Conservation (phyloP, 2,888 invertebrate species). For the Oscheius sp. region DNA sequence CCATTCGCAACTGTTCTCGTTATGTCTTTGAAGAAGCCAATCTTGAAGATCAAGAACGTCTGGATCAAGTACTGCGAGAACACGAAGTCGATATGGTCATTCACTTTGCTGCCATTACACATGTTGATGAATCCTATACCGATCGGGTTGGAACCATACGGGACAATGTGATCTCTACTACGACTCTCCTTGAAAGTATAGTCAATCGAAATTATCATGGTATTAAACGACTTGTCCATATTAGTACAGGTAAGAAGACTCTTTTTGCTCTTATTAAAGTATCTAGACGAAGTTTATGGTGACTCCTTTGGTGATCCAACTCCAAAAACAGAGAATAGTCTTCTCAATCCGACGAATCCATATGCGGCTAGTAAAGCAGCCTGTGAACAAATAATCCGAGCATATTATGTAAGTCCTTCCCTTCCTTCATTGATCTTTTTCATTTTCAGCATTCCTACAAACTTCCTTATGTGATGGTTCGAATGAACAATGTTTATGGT, state of each 20-base stretch:
- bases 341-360: constrained; percentile 68
- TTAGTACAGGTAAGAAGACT: constrained; percentile 57
- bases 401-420: constrained; percentile 56
- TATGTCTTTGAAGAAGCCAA: constrained; percentile 63
- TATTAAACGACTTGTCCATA: constrained; percentile 64
- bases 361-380: constrained; percentile 70
- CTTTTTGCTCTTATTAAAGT: not conserved
- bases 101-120: constrained; percentile 70
- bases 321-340: constrained; percentile 63
- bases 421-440: not conserved
- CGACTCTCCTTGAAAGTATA: constrained; percentile 64
- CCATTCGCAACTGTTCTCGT: constrained; percentile 51
- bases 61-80: constrained; percentile 53
- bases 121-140: constrained; percentile 70
- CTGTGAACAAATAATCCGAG: constrained; percentile 63
- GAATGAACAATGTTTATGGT: constrained; percentile 63
- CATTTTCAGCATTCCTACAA: constrained; percentile 69
- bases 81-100: constrained; percentile 65
- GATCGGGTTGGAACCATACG: constrained; percentile 68
- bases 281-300: constrained; percentile 71
- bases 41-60: constrained; percentile 55
- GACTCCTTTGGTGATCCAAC: constrained; percentile 61
- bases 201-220: constrained; percentile 60
- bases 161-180: constrained; percentile 68
- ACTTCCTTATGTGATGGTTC: constrained; percentile 69